A percentile compares a stretch with the other conserved stretches of the same genome.
phyloP scores from a whole-genome alignment of 1,140 invertebrate genomes.

The Drosophila repletoides region DNA sequence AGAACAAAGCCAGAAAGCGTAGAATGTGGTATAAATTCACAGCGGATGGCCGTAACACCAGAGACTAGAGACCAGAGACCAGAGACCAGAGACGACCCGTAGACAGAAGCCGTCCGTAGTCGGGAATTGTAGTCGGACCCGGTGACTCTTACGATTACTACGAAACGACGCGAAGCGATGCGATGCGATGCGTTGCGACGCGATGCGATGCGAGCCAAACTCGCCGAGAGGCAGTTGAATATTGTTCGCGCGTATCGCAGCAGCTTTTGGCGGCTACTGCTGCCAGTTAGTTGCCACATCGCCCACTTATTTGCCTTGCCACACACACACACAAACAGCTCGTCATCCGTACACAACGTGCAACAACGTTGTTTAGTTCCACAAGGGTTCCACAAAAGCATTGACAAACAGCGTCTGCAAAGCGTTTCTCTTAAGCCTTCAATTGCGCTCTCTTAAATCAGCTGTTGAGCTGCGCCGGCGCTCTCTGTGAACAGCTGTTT shows the following conservation, averaged over 20 bases:
- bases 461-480: slow-evolving; percentile 48
- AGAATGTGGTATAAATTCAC: too few species aligned
- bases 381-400: slow-evolving; percentile 29
- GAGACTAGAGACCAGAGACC: neutral
- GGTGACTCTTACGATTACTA: neutral
- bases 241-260: slow-evolving; percentile 41
- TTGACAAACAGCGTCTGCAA: slow-evolving; percentile 25
- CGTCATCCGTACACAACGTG: too few species aligned
- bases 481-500: slow-evolving; percentile 8
- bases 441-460: slow-evolving; percentile 25
- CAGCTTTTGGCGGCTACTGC: slow-evolving; percentile 38
- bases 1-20: slow-evolving; percentile 18
- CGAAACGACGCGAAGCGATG: neutral
- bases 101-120: too few species aligned
- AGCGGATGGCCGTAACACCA: slow-evolving; percentile 9
- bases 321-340: too few species aligned
- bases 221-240: slow-evolving; percentile 47
- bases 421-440: slow-evolving; percentile 34
- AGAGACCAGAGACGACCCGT: slow-evolving; percentile 12
- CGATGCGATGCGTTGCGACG: too few species aligned
- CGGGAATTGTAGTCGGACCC: too few species aligned
- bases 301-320: neutral
- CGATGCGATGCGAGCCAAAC: slow-evolving; percentile 23
- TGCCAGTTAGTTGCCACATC: slow-evolving; percentile 16
- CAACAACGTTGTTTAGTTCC: slow-evolving; percentile 29